These are phyloP conservation scores for Notoglanidium macrostoma DNA, from an alignment of 2,797 vertebrate species.

Conservation along the genomic window DNA sequence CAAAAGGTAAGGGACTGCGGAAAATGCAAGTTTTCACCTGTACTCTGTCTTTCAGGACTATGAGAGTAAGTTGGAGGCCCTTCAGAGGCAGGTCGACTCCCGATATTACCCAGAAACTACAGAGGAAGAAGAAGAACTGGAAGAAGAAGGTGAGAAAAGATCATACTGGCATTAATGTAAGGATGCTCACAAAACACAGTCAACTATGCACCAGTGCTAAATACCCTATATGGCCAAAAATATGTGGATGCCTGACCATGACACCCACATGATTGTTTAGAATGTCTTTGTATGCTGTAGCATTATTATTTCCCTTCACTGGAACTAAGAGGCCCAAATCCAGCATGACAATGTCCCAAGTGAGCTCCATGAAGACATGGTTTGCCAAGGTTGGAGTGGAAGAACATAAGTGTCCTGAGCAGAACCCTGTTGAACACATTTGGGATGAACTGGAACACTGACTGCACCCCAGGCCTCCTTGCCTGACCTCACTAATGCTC, in stretches of 20 bases:
- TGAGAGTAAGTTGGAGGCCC: conserved; percentile 93
- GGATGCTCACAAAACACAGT: neutral
- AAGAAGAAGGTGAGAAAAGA: conserved; percentile 87
- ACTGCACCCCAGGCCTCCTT: no score
- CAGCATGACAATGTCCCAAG: neutral
- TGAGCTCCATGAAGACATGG: neutral
- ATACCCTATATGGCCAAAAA: neutral
- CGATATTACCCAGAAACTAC: conserved; percentile 86
- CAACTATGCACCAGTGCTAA: neutral
- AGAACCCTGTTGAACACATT: no score
- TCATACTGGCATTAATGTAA: neutral
- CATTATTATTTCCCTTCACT: neutral
- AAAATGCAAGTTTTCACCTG: neutral
- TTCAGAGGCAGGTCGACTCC: conserved; percentile 93
- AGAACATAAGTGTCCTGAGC: no score
- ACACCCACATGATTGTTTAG: neutral
- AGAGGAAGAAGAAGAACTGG: conserved; percentile 91
- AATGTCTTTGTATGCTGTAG: neutral
- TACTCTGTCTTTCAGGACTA: conserved; percentile 81
- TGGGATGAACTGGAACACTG: no score
- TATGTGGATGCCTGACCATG: neutral
- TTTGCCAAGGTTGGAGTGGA: no score
- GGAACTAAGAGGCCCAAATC: neutral
- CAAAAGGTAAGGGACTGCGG: neutral
- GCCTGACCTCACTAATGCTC: neutral